Evolutionary conservation across 2,888 invertebrate species (phyloP).

Genomic region (Limnephilus lunatus): DNA sequence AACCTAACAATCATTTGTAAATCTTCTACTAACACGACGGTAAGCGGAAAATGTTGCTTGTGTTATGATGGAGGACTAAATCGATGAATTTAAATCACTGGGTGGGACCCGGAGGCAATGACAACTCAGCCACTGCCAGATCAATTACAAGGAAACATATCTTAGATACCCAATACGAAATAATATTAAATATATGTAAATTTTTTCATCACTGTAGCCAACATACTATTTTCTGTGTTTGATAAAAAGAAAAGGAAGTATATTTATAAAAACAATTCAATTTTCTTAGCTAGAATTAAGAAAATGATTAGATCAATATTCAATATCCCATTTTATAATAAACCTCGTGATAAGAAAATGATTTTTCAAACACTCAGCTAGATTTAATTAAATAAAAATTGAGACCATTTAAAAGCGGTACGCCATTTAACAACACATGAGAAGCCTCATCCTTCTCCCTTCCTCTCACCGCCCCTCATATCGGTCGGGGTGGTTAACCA

Average conservation of each 20-base stretch:
- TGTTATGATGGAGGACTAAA: too few relatives aligned
- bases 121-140: too few relatives aligned
- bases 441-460: background rate
- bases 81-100: too few relatives aligned
- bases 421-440: conserved; percentile 29
- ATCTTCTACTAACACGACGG: too few relatives aligned
- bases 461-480: conserved; percentile 44
- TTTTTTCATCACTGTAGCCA: too few relatives aligned
- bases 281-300: background rate
- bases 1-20: too few relatives aligned
- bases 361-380: background rate
- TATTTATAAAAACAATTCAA: background rate
- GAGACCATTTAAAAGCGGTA: background rate
- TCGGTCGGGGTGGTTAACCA: conserved; percentile 53
- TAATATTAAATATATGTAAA: too few relatives aligned
- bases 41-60: too few relatives aligned
- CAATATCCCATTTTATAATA: background rate
- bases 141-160: too few relatives aligned
- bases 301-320: background rate
- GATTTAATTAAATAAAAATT: conserved; percentile 17
- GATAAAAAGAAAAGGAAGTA: background rate
- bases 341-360: background rate
- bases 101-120: too few relatives aligned
- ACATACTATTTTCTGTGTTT: too few relatives aligned
- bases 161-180: too few relatives aligned